phyloP scores from a whole-genome alignment of 2,888 invertebrate species.

The Hyalella azteca region DNA sequence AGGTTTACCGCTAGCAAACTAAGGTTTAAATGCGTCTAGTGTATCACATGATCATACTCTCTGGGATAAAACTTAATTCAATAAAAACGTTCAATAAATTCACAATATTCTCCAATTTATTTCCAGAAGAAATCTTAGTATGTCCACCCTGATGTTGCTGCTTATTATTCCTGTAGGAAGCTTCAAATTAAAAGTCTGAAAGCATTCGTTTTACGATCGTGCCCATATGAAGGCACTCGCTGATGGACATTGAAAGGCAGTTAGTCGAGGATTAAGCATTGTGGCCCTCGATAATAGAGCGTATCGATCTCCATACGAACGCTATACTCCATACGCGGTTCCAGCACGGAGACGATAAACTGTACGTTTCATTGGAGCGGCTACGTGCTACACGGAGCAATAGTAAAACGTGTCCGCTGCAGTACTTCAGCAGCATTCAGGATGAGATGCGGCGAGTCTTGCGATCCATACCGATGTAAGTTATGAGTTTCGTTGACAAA shows the following conservation, averaged over 20 bases:
- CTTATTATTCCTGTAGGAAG: too few species aligned
- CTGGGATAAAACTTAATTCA: too few species aligned
- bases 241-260: neutral
- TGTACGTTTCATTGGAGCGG: neutral
- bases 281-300: slow-evolving; percentile 5
- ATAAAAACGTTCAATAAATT: too few species aligned
- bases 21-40: too few species aligned
- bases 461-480: neutral
- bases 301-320: neutral
- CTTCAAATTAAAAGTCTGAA: too few species aligned
- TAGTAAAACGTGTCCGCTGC: neutral
- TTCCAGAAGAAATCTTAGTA: too few species aligned
- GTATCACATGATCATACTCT: too few species aligned
- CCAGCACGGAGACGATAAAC: neutral
- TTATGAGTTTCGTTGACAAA: slow-evolving; percentile 11
- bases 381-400: neutral
- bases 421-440: slow-evolving; percentile 11
- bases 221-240: too few species aligned
- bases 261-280: neutral
- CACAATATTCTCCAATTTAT: too few species aligned
- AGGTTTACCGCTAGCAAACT: too few species aligned
- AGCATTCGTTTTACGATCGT: too few species aligned
- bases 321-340: neutral
- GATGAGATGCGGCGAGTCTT: neutral
- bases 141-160: too few species aligned